Conservation (phyloP, 2,113 vertebrate genomes). For the Clinocottus analis region DNA sequence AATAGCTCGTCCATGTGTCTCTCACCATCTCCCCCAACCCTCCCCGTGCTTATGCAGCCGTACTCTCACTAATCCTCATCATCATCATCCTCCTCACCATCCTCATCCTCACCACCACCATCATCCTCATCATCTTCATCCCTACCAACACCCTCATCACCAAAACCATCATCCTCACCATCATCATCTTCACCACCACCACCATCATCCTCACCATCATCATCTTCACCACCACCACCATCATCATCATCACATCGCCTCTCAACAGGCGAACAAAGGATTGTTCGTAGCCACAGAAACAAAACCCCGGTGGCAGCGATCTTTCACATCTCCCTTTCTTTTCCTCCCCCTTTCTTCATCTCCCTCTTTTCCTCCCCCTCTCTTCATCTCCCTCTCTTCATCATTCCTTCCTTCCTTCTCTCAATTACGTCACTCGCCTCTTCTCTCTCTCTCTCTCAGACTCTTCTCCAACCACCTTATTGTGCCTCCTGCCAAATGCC, state of each 20-base stretch:
- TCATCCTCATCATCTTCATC: slow-evolving; percentile 6
- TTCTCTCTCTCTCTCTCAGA: slow-evolving; percentile 43
- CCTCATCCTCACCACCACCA: not conserved
- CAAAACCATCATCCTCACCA: no score
- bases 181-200: slow-evolving; percentile 22
- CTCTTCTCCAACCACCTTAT: slow-evolving; percentile 71
- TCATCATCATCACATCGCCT: slow-evolving; percentile 29
- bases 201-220: not conserved
- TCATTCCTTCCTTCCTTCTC: no score
- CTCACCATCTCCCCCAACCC: slow-evolving; percentile 52
- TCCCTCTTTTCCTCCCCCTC: no score
- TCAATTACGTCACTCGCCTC: slow-evolving; percentile 35
- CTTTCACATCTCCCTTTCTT: slow-evolving; percentile 56
- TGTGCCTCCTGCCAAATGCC: slow-evolving; percentile 78
- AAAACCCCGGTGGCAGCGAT: slow-evolving; percentile 63
- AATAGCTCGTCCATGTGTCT: slow-evolving; percentile 78
- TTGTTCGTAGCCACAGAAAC: slow-evolving; percentile 65
- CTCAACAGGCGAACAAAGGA: slow-evolving; percentile 62
- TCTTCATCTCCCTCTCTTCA: no score
- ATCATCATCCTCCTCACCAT: slow-evolving; percentile 1
- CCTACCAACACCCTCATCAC: not conserved
- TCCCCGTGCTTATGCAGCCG: slow-evolving; percentile 61
- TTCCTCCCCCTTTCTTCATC: slow-evolving; percentile 33
- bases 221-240: not conserved
- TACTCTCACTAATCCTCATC: slow-evolving; percentile 62